Evolutionary conservation across 1,140 invertebrate genomes (phyloP).

Genomic region (Drosophila lowei): DNA sequence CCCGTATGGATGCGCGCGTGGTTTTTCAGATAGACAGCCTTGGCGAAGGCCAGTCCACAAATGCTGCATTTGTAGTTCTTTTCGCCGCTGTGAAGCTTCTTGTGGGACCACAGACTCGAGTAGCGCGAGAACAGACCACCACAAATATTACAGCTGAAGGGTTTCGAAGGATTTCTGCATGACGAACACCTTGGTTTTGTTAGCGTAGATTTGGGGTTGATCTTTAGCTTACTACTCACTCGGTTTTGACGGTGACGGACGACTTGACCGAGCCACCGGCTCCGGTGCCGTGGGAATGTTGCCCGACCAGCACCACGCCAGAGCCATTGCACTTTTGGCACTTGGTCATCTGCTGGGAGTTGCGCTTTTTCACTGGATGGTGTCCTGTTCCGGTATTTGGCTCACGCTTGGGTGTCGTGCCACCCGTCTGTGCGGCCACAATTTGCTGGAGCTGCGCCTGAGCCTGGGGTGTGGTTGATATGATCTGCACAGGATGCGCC

Average conservation of each 20-base stretch:
- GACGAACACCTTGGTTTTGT: slow-evolving; percentile 31
- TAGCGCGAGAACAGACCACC: slow-evolving; percentile 92
- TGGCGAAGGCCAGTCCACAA: slow-evolving; percentile 96
- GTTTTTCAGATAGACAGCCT: slow-evolving; percentile 95
- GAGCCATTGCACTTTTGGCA: slow-evolving; percentile 94
- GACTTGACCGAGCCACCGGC: slow-evolving; percentile 59
- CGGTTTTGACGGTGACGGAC: slow-evolving; percentile 68
- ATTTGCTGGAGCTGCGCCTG: slow-evolving; percentile 75
- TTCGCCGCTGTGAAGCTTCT: slow-evolving; percentile 92
- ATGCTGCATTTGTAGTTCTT: slow-evolving; percentile 96
- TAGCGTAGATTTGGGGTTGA: slow-evolving; percentile 27
- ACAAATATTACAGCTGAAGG: slow-evolving; percentile 94
- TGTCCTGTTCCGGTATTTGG: slow-evolving; percentile 83
- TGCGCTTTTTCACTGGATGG: slow-evolving; percentile 92
- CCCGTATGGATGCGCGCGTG: slow-evolving; percentile 92
- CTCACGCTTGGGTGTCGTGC: slow-evolving; percentile 67
- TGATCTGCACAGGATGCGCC: slow-evolving; percentile 75
- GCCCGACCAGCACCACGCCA: slow-evolving; percentile 91
- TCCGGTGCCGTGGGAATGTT: slow-evolving; percentile 46
- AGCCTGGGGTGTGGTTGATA: slow-evolving; percentile 74
- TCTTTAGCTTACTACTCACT: slow-evolving; percentile 60
- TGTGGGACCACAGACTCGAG: slow-evolving; percentile 93
- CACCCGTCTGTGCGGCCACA: slow-evolving; percentile 69
- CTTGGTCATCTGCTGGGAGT: slow-evolving; percentile 91
- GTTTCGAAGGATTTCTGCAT: slow-evolving; percentile 85